phyloP scores from a whole-genome alignment of 2,888 invertebrate species.

The Yponomeuta malinellus region DNA sequence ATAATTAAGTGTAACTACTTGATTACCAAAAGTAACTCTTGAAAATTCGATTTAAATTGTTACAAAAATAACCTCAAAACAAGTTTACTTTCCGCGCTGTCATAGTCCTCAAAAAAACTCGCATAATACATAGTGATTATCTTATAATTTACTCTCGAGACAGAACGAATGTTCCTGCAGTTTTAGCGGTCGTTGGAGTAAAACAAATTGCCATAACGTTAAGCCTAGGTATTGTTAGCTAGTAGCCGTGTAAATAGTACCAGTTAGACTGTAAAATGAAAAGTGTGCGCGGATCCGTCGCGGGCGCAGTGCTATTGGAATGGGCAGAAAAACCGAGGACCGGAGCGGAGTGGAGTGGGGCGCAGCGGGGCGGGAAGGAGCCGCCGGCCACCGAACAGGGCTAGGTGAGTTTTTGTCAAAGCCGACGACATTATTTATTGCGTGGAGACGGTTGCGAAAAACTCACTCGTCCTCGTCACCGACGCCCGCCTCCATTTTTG shows the following conservation, averaged over 20 bases:
- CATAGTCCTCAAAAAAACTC: constrained; percentile 69
- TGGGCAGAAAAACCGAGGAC: constrained; percentile 58
- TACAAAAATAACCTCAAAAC: constrained; percentile 46
- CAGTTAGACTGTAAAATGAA: constrained; percentile 50
- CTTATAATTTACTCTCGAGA: constrained; percentile 13
- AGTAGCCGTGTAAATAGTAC: constrained; percentile 72
- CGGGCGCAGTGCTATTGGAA: constrained; percentile 60
- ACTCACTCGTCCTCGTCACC: constrained; percentile 63
- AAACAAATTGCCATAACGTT: constrained; percentile 76
- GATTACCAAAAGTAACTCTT: constrained; percentile 5
- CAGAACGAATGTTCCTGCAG: constrained; percentile 64
- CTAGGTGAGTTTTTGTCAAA: constrained; percentile 76
- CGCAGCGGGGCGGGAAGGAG: constrained; percentile 49
- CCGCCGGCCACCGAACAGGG: constrained; percentile 70
- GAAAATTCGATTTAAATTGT: constrained; percentile 48
- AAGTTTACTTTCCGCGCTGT: constrained; percentile 54
- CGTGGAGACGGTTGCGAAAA: constrained; percentile 75
- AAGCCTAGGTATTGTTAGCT: constrained; percentile 69
- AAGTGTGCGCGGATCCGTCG: constrained; percentile 55
- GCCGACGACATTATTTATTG: constrained; percentile 74
- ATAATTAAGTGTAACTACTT: constrained; percentile 40
- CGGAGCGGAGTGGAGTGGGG: constrained; percentile 31
- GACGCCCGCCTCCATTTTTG: constrained; percentile 65
- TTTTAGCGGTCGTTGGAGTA: constrained; percentile 74
- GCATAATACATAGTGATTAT: constrained; percentile 50